Evolutionary conservation across 2,113 vertebrate genomes (phyloP).

Genomic region (Planiliza haematocheilus): DNA sequence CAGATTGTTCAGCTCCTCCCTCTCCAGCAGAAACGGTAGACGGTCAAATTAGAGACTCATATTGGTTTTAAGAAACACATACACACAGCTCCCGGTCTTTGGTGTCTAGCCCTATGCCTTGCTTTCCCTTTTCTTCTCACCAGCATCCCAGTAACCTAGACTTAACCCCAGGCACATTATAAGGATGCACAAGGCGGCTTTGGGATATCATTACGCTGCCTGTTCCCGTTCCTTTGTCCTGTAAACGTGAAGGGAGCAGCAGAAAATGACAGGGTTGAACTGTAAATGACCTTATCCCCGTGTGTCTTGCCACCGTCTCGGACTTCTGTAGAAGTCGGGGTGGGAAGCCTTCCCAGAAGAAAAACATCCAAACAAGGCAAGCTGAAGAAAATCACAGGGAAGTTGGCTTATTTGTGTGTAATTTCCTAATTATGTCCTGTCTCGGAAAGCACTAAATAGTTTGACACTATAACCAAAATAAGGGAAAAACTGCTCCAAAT

Average conservation of each 20-base stretch:
- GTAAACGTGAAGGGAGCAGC: constrained; percentile 26
- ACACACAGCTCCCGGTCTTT: constrained; percentile 22
- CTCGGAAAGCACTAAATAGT: background rate
- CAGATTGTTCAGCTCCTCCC: constrained; percentile 49
- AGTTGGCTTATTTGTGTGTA: background rate
- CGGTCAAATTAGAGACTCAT: constrained; percentile 55
- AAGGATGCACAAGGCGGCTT: constrained; percentile 13
- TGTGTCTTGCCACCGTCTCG: constrained; percentile 9
- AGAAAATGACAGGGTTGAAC: constrained; percentile 28
- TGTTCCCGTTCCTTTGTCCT: constrained; percentile 8
- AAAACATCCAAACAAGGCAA: constrained; percentile 10
- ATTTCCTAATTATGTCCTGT: constrained; percentile 4
- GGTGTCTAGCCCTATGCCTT: constrained; percentile 9
- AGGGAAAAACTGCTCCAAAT: background rate
- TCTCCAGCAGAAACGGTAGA: constrained; percentile 43
- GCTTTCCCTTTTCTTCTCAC: constrained; percentile 8
- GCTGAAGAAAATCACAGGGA: background rate
- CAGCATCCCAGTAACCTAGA: background rate
- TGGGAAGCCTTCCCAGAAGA: background rate
- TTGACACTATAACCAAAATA: constrained; percentile 2
- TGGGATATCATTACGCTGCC: background rate
- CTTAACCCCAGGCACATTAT: constrained; percentile 9
- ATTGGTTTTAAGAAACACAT: constrained; percentile 25
- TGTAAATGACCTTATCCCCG: constrained; percentile 15
- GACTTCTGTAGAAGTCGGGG: constrained; percentile 7